phyloP scores from a whole-genome alignment of 2,888 invertebrate species.

The Brachynemurus nebulosus region DNA sequence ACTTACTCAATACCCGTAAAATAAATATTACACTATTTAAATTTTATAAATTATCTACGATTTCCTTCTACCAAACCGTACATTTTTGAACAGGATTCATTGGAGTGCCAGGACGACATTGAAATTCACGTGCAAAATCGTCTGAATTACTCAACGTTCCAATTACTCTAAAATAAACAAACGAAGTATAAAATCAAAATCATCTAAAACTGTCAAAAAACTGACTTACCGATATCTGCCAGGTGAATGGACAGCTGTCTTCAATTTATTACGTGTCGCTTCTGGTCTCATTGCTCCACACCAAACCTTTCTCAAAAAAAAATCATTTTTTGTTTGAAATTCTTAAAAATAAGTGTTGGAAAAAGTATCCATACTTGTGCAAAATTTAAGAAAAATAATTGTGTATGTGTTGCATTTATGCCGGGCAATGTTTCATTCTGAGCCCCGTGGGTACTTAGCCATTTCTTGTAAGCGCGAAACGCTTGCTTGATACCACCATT shows the following conservation, averaged over 20 bases:
- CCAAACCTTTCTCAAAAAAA: constrained; percentile 42
- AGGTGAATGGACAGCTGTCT: constrained; percentile 73
- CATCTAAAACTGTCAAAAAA: background rate
- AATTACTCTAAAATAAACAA: constrained; percentile 38
- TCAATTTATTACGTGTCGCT: constrained; percentile 62
- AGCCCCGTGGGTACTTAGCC: constrained; percentile 49
- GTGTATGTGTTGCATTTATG: constrained; percentile 59
- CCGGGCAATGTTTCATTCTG: constrained; percentile 52
- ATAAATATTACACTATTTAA: too few relatives aligned
- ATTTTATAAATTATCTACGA: too few relatives aligned
- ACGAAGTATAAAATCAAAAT: background rate
- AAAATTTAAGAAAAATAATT: constrained; percentile 82
- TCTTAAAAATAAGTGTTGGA: background rate
- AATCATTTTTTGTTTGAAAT: background rate
- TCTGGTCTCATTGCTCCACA: constrained; percentile 71
- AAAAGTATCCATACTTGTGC: constrained; percentile 55
- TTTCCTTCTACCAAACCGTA: constrained; percentile 64
- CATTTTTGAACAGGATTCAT: constrained; percentile 73
- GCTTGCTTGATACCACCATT: constrained; percentile 92
- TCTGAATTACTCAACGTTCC: constrained; percentile 64
- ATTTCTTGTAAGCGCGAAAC: constrained; percentile 67
- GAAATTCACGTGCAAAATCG: constrained; percentile 60
- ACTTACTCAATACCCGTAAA: background rate
- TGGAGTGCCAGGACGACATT: constrained; percentile 53
- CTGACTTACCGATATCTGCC: constrained; percentile 48